phyloP scores from a whole-genome alignment of 2,888 invertebrate species.

The Clistopyga incitator region DNA sequence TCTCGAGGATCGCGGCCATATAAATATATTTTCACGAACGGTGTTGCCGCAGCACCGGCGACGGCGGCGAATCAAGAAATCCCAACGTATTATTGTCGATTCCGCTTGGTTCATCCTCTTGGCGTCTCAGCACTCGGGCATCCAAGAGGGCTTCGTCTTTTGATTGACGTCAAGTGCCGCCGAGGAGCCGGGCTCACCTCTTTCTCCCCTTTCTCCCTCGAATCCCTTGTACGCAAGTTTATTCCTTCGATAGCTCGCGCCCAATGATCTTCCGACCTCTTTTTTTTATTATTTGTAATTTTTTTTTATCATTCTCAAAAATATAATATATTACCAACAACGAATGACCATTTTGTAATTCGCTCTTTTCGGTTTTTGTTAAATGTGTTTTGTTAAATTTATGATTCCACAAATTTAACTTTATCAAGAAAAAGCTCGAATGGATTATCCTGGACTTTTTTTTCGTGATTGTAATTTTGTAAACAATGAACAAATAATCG shows the following conservation, averaged over 20 bases:
- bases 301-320: too few species aligned
- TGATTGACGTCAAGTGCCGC: conserved; percentile 65
- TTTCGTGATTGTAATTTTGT: too few species aligned
- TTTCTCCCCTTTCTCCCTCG: conserved; percentile 12
- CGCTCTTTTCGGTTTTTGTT: not conserved
- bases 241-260: conserved; percentile 27
- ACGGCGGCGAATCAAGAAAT: conserved; percentile 51
- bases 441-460: too few species aligned
- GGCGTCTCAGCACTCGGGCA: conserved; percentile 24
- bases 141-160: conserved; percentile 44
- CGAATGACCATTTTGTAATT: conserved; percentile 4
- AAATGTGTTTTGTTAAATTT: too few species aligned
- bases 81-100: conserved; percentile 61
- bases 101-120: conserved; percentile 56
- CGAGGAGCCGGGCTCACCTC: conserved; percentile 23
- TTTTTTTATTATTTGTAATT: conserved; percentile 27
- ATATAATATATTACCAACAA: not conserved
- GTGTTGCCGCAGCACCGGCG: not conserved
- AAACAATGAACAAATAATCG: too few species aligned
- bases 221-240: conserved; percentile 9
- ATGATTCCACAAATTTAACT: too few species aligned
- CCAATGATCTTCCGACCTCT: conserved; percentile 13
- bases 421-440: too few species aligned
- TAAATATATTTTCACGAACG: conserved; percentile 31
- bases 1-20: conserved; percentile 32